These are phyloP conservation scores for Anarrhichthys ocellatus DNA, from an alignment of 2,113 vertebrate genomes.

Conservation along the genomic window DNA sequence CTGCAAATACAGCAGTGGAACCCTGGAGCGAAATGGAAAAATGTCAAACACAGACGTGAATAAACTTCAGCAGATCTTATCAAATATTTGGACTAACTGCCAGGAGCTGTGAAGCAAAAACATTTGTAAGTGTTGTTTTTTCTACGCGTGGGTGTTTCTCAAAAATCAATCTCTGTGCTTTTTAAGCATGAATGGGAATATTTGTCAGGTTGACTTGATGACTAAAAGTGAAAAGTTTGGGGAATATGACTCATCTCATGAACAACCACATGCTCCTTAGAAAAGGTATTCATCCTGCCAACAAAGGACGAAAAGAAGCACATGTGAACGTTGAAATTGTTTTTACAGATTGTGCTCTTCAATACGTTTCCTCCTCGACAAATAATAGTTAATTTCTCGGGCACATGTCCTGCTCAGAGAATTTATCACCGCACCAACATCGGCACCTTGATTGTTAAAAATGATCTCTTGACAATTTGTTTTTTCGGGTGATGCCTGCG, in stretches of 20 bases:
- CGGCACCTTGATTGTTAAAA: no score
- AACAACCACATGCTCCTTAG: slow-evolving; percentile 27
- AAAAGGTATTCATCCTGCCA: slow-evolving; percentile 23
- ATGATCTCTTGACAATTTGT: not conserved
- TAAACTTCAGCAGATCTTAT: slow-evolving; percentile 24
- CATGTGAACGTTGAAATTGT: slow-evolving; percentile 21
- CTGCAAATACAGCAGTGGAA: slow-evolving; percentile 90
- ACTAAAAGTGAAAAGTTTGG: slow-evolving; percentile 7
- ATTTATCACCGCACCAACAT: not conserved
- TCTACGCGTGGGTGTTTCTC: slow-evolving; percentile 1
- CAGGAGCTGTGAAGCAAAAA: not conserved
- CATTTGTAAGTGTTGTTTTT: not conserved
- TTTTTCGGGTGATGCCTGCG: not conserved
- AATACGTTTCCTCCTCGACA: slow-evolving; percentile 19
- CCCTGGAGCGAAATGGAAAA: slow-evolving; percentile 77
- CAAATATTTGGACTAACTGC: slow-evolving; percentile 22
- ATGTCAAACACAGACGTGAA: slow-evolving; percentile 10
- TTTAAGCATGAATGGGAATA: slow-evolving; percentile 1
- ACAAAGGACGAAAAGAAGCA: slow-evolving; percentile 27
- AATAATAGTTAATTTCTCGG: not conserved
- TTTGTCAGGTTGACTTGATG: not conserved
- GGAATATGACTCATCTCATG: slow-evolving; percentile 34
- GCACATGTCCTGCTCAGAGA: not conserved
- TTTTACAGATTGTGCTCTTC: slow-evolving; percentile 49
- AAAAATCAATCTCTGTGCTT: not conserved